phyloP scores from a whole-genome alignment of 2,113 vertebrate genomes.

The Mungos mungo region DNA sequence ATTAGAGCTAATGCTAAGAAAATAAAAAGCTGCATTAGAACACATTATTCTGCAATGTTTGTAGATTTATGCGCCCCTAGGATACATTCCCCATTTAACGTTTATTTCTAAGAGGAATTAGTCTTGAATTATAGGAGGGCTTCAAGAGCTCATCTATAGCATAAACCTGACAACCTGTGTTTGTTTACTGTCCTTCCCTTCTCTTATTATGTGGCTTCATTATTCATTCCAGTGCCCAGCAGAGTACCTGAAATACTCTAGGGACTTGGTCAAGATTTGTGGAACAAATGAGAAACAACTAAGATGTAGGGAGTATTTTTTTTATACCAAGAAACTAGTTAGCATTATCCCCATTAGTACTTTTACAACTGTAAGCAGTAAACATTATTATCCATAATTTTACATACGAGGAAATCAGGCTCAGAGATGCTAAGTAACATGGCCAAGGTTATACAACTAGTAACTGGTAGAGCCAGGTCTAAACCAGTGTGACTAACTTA shows the following conservation, averaged over 20 bases:
- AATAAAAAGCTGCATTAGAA: slow-evolving; percentile 52
- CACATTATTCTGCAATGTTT: slow-evolving; percentile 15
- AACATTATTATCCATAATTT: background rate
- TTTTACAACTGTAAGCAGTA: background rate
- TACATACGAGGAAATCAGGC: background rate
- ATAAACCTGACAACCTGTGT: slow-evolving; percentile 13
- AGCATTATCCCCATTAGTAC: background rate
- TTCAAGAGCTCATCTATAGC: slow-evolving; percentile 25
- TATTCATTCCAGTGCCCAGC: background rate
- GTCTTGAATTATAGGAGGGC: slow-evolving; percentile 39
- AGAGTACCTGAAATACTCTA: background rate
- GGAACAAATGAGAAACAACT: slow-evolving; percentile 20
- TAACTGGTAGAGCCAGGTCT: background rate
- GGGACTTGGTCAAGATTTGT: background rate
- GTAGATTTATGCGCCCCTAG: slow-evolving; percentile 28
- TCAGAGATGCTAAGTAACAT: background rate
- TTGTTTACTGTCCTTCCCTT: slow-evolving; percentile 25
- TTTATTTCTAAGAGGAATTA: slow-evolving; percentile 55
- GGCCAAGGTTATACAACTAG: background rate
- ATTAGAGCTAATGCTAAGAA: slow-evolving; percentile 59
- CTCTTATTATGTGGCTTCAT: background rate
- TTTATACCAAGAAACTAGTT: background rate
- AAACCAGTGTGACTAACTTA: background rate
- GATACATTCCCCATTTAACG: background rate
- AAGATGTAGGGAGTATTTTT: background rate